Base-by-base conservation (phyloP, 2,888 invertebrate species). In the Drosophila ustulata region DNA sequence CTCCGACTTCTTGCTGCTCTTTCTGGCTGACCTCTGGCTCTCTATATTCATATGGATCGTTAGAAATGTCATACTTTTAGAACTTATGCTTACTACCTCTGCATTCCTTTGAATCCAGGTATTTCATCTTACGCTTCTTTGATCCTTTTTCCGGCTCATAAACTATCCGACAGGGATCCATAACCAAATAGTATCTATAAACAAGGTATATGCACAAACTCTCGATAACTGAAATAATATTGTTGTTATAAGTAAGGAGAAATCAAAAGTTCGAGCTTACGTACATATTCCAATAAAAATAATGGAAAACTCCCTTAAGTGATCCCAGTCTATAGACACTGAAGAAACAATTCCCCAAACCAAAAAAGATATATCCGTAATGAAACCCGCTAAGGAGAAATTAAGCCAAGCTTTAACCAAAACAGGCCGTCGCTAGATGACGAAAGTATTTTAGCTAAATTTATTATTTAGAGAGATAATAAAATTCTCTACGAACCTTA, bases 351-450 rank as follows among this genome's bases (percentile, higher is more conserved):
- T 37, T 18, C 80, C 85, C 78, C 78, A 88, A 1, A 82, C 43
- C 4, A 84, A 37, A 26, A 85, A 79, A 9, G 65, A 7, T 6
- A 78, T 18, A 41, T 85, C 88, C 46, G 64, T 43, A 4, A 80
- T 4, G 18, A 89, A 89, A 11, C 85, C 85, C 25, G 23, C 39
- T 9, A 72, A 4, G 5, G 89, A 89, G 64, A 89, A 85, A 4
- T 78, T 50, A 13, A 85, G 51, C 85, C 85, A 85, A n/a, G 53
- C 51, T 25, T 64, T 69, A 1, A 85, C 74, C 0, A 84, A 57
- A 0, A 8, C 0, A n/a, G 85, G 69, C 4, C 68, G 70, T n/a
- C 71, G 52, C 84, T 84, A 6, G 46, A 41, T 8, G 3, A 46
- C n/a, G 0, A 34, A 11, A n/a, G 7, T 6, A n/a, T 13, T 11